Evolutionary conservation across 2,113 vertebrate species (phyloP).

Genomic region (Brachionichthys hirsutus): DNA sequence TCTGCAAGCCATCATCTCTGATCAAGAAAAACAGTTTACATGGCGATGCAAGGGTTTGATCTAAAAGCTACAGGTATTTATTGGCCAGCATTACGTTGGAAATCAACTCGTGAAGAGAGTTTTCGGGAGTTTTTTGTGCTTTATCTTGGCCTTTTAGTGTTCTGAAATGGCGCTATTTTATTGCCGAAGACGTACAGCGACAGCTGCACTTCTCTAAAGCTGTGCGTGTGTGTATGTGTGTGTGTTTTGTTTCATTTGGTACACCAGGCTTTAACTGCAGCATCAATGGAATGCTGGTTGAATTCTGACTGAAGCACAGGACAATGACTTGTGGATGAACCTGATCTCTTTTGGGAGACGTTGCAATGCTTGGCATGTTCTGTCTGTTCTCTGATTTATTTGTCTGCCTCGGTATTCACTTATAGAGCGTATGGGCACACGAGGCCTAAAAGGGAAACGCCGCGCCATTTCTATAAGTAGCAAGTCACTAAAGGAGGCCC

Average conservation of each 20-base stretch:
- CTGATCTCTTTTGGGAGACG: slow-evolving; percentile 22
- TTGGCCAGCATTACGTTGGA: not conserved
- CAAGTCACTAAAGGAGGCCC: not conserved
- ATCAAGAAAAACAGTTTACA: too few relatives aligned
- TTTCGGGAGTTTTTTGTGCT: slow-evolving; percentile 18
- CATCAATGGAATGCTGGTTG: slow-evolving; percentile 55
- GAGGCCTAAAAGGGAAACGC: slow-evolving; percentile 1
- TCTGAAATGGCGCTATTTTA: slow-evolving; percentile 63
- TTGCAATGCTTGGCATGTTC: slow-evolving; percentile 51
- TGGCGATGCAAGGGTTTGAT: too few relatives aligned
- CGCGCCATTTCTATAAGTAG: not conserved
- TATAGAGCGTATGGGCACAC: not conserved
- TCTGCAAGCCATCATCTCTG: not conserved
- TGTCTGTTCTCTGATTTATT: slow-evolving; percentile 10
- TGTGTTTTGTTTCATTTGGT: slow-evolving; percentile 33
- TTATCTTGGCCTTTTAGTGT: slow-evolving; percentile 19
- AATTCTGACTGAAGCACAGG: slow-evolving; percentile 31
- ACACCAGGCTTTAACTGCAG: slow-evolving; percentile 52
- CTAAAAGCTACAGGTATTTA: not conserved
- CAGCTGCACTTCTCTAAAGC: slow-evolving; percentile 63
- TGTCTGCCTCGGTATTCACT: slow-evolving; percentile 7
- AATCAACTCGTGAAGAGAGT: not conserved
- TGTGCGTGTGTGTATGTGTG: slow-evolving; percentile 8
- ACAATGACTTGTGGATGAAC: slow-evolving; percentile 50
- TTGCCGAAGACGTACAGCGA: slow-evolving; percentile 58